Evolutionary conservation across 2,113 vertebrate genomes (phyloP), one percentile per base, ranked within the genome.

Genomic region (Cheilinus undulatus): DNA sequence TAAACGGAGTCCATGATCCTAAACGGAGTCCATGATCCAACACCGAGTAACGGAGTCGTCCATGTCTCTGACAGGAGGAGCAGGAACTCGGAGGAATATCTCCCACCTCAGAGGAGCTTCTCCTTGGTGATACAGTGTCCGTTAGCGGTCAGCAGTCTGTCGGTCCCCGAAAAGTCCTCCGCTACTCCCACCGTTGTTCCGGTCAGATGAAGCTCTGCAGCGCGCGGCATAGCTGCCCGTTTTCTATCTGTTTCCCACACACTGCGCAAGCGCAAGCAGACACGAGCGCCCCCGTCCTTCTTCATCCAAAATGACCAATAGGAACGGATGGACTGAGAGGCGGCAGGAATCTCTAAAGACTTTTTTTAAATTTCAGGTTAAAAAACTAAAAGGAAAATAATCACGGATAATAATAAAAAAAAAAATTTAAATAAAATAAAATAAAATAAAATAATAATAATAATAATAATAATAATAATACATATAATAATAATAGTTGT

Each of bases 171-270:
- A 84, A 65, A 60, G 79, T 90, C 83, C 84, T 88, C 80, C 85
- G 65, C 69, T 79, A 27, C 80, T 28, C 46, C 80, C 52, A 63
- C 73, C 72, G 81, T 82, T 77, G 85, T 82, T 89, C 91, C 84
- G 89, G 92, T 89, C 89, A 86, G 80, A 88, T 73, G 69, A 74
- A 71, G 76, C 73, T 88, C 85, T 82, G 82, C 82, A 70, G 58
- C 86, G 79, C 83, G 88, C 88, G 89, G 89, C 90, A 93, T 92
- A 89, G 86, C 94, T 93, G 91, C 87, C 85, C 87, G 91, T 92
- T 94, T 93, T 94, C 93, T 90, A 92, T 76, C 85, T 40, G 77
- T 49, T 88, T 91, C 88, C 79, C 80, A 71, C 64, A 62, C 28
- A 83, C 30, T 88, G 91, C 93, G 92, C 94, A 87, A 92, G 94